Evolutionary conservation across 2,113 vertebrate genomes (phyloP), one percentile per base, ranked within the genome.

Genomic region (Solea senegalensis): DNA sequence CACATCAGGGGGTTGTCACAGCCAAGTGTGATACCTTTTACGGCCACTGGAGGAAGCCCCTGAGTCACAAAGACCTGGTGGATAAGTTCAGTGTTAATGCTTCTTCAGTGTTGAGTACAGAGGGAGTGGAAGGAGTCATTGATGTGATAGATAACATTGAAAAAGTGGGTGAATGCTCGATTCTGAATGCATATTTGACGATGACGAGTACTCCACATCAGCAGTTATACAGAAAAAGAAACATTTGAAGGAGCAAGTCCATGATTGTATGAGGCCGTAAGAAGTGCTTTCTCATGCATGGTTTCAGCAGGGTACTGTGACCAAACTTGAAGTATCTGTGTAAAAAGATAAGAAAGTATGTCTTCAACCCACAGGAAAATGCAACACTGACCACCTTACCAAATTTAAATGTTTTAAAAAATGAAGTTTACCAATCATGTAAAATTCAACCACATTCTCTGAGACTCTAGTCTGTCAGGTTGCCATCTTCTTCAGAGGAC

Each of bases 21-120:
- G 90, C 92, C 63, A 86, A 88, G 11, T 96, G 94, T 0, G 68
- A 95, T 11, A 96, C 95, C 0, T 99, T 99, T 86, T 97, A 97
- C 0, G 97, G 97, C 34, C 97, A 99, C 90, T 98, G 96, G 97
- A 95, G 95, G 85, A 96, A 94, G 53, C 97, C 97, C 1, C 87
- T 99, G 78, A 91, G 82, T 85, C 89, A 93, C n/a, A 69, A 90
- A 51, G 93, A 97, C 83, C 87, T 98, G 62, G 86, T 88, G 78
- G 86, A 88, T 12, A 99, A 99, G 81, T 99, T 99, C 83, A 90
- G 81, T 0, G 63, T 65, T 8, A 97, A 97, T 0, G 93, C 94
- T 4, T 90, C 90, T 0, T 13, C 76, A 0, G 63, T 86, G 43
- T 76, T 98, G 76, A 67, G 92, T 0, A 1, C 39, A 1, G 91